Evolutionary conservation across 2,888 invertebrate species (phyloP).

Genomic region (Melangyna quadrimaculata): DNA sequence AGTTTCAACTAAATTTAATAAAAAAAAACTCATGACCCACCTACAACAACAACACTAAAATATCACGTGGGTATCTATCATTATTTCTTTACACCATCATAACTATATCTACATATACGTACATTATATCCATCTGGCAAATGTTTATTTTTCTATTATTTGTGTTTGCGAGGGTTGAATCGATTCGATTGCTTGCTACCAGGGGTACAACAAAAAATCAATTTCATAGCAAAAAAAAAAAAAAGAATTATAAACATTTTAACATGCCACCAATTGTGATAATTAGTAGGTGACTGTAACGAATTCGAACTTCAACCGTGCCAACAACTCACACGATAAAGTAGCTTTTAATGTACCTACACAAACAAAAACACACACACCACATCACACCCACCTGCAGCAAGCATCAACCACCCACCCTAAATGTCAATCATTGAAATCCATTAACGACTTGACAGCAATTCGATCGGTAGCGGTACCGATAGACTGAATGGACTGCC

Average conservation of each 20-base stretch:
- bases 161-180: not conserved
- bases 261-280: constrained; percentile 49
- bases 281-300: constrained; percentile 63
- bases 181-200: not conserved
- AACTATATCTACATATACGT: not conserved
- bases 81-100: not conserved
- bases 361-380: not conserved
- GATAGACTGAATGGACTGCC: not conserved
- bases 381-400: not conserved
- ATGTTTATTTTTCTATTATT: not conserved
- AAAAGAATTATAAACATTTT: constrained; percentile 40
- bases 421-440: constrained; percentile 60
- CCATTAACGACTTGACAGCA: constrained; percentile 51
- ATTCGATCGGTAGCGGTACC: constrained; percentile 34
- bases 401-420: constrained; percentile 35
- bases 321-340: constrained; percentile 23
- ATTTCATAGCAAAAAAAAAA: constrained; percentile 47
- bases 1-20: constrained; percentile 49
- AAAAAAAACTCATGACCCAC: constrained; percentile 26
- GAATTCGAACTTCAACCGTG: constrained; percentile 55
- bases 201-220: not conserved
- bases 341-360: constrained; percentile 31
- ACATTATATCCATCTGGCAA: not conserved
- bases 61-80: not conserved
- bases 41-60: not conserved